Base-by-base conservation (phyloP, 2,888 invertebrate species). In the Cryptus viduatorius region DNA sequence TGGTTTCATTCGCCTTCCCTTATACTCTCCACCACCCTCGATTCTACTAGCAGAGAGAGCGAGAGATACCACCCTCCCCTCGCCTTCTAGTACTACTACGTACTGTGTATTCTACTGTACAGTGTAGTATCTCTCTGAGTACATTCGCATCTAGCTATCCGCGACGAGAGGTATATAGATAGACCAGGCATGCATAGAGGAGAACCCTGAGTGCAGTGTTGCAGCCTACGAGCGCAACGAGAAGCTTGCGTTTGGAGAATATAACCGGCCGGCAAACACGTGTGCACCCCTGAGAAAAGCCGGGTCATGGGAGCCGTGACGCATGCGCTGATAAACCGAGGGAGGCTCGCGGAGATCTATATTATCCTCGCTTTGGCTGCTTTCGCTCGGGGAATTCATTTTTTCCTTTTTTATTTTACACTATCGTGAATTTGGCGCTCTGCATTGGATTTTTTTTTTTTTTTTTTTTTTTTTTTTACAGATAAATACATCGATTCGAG, bases 1-100 rank as follows among this genome's bases (percentile, higher is more conserved):
- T 87, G 84, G 86, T 87, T 87, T 84, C 86, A 56, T 85, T 84
- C 82, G 59, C 78, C 68, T 83, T 83, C 79, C 80, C 82, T 84
- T 79, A 48, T 24, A 56, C 77, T 42, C 56, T 31, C 61, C 29
- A 24, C 61, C 29, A 77, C 56, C 68, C 82, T 84, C 82, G 73
- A 80, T 80, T 77, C 80, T 72, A 76, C 80, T 68, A 75, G 19
- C 80, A 59, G 44, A 72, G 56, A 56, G 72, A 72, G 50, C 24
- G n/a, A 56, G 19, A 19, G 10, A 19, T 19, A 12, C 24, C 37
- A 2, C 24, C 56, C 24, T 12, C 53, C 53, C 19, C 16, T 10
- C 53, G 2, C 53, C 19, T 19, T 19, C 24, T 24, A 19, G 24
- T 24, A 10, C 10, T 24, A 24, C 24, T 24, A 56, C 56, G 37